Conservation (phyloP, 1,140 invertebrate genomes). For the Eueides isabella region DNA sequence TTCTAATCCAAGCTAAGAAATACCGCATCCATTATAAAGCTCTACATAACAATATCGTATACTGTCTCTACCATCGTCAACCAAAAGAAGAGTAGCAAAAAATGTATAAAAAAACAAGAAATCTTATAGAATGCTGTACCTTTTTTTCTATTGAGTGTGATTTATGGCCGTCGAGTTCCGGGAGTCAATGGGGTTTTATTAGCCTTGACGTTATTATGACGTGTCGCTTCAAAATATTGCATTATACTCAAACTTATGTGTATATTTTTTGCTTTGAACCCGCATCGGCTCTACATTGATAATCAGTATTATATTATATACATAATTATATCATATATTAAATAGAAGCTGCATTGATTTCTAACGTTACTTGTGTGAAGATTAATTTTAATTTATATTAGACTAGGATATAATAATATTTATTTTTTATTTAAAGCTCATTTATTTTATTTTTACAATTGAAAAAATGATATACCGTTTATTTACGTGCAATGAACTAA, state of each 20-base stretch:
- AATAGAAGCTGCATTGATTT: too few relatives aligned
- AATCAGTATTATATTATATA: too few relatives aligned
- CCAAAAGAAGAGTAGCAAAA: constrained; percentile 22
- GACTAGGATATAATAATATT: too few relatives aligned
- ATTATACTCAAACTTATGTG: neutral
- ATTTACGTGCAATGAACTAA: too few relatives aligned
- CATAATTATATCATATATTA: too few relatives aligned
- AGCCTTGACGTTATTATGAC: constrained; percentile 51
- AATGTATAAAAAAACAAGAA: constrained; percentile 7
- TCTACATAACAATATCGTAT: constrained; percentile 42
- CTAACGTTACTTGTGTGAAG: too few relatives aligned
- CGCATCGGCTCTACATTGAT: neutral
- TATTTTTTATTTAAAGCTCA: too few relatives aligned
- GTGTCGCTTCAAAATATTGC: constrained; percentile 38
- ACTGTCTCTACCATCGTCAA: constrained; percentile 34
- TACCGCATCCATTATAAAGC: constrained; percentile 23
- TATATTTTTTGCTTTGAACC: neutral
- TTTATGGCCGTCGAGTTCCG: constrained; percentile 72
- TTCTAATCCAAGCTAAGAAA: neutral
- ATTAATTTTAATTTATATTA: too few relatives aligned
- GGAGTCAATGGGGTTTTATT: constrained; percentile 63
- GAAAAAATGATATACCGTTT: too few relatives aligned
- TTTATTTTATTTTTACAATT: too few relatives aligned
- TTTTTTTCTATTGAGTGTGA: constrained; percentile 49
- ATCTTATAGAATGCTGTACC: constrained; percentile 17